Percentiles rank a stretch among this genome's conserved stretches.
Conservation (phyloP, 2,888 invertebrate genomes). For the Chloroclystis v-ata region DNA sequence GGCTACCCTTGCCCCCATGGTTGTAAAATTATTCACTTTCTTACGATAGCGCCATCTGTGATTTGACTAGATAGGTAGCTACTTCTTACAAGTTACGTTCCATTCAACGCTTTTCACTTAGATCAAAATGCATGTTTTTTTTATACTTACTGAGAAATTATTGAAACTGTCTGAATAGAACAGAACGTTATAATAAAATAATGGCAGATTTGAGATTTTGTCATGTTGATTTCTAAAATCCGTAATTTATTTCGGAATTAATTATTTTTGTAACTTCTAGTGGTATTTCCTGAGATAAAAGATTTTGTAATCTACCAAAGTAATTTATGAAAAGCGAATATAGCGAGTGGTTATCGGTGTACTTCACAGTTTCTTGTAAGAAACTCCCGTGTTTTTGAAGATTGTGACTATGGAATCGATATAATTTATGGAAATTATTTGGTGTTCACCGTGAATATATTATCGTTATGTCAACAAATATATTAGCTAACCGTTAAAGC, state of each 20-base stretch:
- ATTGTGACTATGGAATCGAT: slow-evolving; percentile 61
- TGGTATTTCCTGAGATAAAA: neutral
- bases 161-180: neutral
- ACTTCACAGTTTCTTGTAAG: neutral
- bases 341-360: slow-evolving; percentile 1
- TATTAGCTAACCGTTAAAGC: slow-evolving; percentile 55
- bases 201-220: slow-evolving; percentile 48
- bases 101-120: no score
- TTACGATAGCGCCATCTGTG: no score
- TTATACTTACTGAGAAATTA: neutral
- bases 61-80: no score
- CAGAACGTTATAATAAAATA: slow-evolving; percentile 44
- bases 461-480: slow-evolving; percentile 63
- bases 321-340: neutral
- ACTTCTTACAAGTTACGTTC: no score
- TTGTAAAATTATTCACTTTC: no score
- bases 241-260: slow-evolving; percentile 26
- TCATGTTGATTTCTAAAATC: slow-evolving; percentile 51
- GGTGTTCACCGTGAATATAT: slow-evolving; percentile 55
- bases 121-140: no score
- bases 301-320: slow-evolving; percentile 26
- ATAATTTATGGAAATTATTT: slow-evolving; percentile 53
- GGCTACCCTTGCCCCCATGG: no score
- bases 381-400: slow-evolving; percentile 14
- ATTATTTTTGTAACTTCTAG: neutral